Evolutionary conservation across 2,888 invertebrate genomes (phyloP).

Genomic region (Helleia helle): DNA sequence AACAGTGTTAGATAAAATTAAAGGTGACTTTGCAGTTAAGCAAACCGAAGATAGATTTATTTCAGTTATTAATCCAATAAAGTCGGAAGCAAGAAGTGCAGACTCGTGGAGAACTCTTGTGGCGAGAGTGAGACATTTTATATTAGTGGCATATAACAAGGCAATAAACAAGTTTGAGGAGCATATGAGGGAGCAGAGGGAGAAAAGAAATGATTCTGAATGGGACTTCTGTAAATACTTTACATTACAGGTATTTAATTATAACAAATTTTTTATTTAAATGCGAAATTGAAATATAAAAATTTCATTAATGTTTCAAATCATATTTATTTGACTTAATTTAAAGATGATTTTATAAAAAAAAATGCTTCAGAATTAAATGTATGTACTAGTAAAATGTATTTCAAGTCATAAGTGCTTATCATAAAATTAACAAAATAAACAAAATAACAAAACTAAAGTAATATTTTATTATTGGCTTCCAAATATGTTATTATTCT

Average conservation of each 20-base stretch:
- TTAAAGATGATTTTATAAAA: too few relatives aligned
- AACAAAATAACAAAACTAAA: too few relatives aligned
- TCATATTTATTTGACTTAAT: too few relatives aligned
- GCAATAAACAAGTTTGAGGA: constrained; percentile 91
- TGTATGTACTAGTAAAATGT: too few relatives aligned
- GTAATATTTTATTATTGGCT: too few relatives aligned
- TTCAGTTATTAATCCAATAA: constrained; percentile 92
- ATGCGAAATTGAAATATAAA: too few relatives aligned
- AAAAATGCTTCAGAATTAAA: too few relatives aligned
- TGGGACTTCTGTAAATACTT: constrained; percentile 98
- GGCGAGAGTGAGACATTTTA: constrained; percentile 85
- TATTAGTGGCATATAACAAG: constrained; percentile 90
- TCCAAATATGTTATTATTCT: too few relatives aligned
- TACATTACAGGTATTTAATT: constrained; percentile 82
- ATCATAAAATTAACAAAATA: too few relatives aligned
- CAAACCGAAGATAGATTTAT: constrained; percentile 88
- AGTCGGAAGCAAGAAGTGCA: constrained; percentile 89
- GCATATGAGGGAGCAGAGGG: constrained; percentile 90
- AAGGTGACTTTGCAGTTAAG: constrained; percentile 93
- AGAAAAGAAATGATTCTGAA: constrained; percentile 89
- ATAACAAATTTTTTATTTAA: too few relatives aligned
- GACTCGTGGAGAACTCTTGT: constrained; percentile 93
- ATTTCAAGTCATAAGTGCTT: too few relatives aligned
- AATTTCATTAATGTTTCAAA: too few relatives aligned
- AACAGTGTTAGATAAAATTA: constrained; percentile 95